Conservation (phyloP, 2,797 vertebrate species). For the Phrynocephalus forsythii region DNA sequence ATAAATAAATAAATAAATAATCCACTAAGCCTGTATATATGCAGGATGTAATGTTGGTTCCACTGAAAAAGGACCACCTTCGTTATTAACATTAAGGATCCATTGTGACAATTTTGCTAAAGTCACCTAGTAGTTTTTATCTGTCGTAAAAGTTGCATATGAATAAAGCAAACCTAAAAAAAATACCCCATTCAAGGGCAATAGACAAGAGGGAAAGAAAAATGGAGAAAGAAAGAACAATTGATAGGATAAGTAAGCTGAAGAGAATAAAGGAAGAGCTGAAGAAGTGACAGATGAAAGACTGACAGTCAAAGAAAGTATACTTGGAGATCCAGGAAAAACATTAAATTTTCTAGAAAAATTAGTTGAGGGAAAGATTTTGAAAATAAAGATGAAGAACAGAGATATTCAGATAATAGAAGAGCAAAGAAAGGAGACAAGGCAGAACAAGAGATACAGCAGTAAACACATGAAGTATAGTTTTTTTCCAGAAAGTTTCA, state of each 20-base stretch:
- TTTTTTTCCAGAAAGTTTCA: conserved; percentile 66
- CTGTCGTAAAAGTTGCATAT: background rate
- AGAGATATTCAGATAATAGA: conserved; percentile 61
- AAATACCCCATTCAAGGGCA: conserved; percentile 43
- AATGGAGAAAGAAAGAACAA: conserved; percentile 13
- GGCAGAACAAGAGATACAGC: conserved; percentile 54
- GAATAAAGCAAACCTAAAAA: conserved; percentile 33
- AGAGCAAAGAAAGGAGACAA: conserved; percentile 64
- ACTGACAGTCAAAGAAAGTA: conserved; percentile 56
- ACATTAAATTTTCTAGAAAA: conserved; percentile 73
- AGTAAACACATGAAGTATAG: conserved; percentile 47
- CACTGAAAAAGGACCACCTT: background rate
- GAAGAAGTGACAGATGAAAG: conserved; percentile 57
- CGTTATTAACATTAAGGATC: background rate
- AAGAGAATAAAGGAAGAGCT: conserved; percentile 65
- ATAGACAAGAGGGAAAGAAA: conserved; percentile 10
- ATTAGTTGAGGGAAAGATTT: conserved; percentile 76
- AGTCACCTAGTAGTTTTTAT: conserved; percentile 25
- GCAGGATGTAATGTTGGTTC: background rate
- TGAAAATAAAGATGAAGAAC: conserved; percentile 65
- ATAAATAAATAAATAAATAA: background rate
- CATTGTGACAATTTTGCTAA: background rate
- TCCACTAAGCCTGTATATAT: background rate
- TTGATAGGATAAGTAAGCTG: conserved; percentile 42
- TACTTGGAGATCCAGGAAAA: conserved; percentile 58